Evolutionary conservation across 2,888 invertebrate genomes (phyloP).

Genomic region (Tetragnatha montana): DNA sequence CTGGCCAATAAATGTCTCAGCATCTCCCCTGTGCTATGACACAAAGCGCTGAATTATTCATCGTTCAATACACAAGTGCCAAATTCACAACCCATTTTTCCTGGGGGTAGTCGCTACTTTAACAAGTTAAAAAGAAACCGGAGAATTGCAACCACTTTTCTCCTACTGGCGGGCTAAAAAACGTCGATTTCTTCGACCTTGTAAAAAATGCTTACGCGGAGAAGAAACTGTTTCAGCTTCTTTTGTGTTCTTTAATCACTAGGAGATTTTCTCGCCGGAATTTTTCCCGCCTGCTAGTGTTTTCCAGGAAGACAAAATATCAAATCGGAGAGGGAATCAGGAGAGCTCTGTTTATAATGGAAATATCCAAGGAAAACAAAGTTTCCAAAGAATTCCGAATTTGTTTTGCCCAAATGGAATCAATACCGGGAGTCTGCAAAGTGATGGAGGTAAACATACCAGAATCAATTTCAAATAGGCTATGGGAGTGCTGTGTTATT

Average conservation of each 20-base stretch:
- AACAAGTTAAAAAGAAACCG: conserved; percentile 25
- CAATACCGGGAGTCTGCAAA: neutral
- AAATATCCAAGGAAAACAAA: conserved; percentile 15
- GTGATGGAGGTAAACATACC: neutral
- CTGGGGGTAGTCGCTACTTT: conserved; percentile 11
- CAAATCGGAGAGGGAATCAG: conserved; percentile 9
- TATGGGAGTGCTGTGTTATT: neutral
- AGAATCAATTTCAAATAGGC: neutral
- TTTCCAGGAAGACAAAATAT: conserved; percentile 7
- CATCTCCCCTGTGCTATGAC: neutral
- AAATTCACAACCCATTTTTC: conserved; percentile 27
- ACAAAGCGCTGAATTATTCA: conserved; percentile 31
- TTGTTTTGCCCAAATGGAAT: neutral
- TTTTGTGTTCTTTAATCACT: conserved; percentile 34
- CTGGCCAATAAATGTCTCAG: conserved; percentile 17
- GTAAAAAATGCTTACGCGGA: conserved; percentile 22
- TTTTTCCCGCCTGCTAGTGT: neutral
- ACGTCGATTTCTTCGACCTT: neutral
- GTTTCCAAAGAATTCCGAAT: neutral
- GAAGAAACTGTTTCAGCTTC: conserved; percentile 18
- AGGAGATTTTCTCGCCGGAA: neutral
- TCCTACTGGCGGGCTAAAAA: neutral
- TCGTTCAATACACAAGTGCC: conserved; percentile 21
- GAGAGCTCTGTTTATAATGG: conserved; percentile 9
- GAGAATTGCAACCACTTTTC: conserved; percentile 25